Percentiles rank a stretch among this genome's conserved stretches.
These are phyloP conservation scores for Arctocebus calabarensis DNA, from an alignment of 2,797 vertebrate genomes.

Conservation along the genomic window DNA sequence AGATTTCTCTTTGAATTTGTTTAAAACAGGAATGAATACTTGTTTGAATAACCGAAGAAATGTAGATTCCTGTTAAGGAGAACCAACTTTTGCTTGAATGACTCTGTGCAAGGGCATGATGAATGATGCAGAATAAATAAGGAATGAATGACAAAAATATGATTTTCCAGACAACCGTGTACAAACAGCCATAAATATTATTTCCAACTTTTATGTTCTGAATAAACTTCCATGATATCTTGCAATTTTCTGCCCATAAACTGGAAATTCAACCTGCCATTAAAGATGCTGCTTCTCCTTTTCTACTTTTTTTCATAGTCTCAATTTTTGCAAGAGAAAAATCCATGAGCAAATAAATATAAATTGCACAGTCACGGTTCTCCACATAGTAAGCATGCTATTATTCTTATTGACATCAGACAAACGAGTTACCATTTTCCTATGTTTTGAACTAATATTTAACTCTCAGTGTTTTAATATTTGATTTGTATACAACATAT, in stretches of 20 bases:
- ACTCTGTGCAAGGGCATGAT: conserved; percentile 49
- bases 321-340: neutral
- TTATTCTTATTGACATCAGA: neutral
- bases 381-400: neutral
- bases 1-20: neutral
- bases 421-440: neutral
- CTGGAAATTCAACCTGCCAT: conserved; percentile 28
- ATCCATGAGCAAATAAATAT: neutral
- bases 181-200: neutral
- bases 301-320: neutral
- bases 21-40: neutral
- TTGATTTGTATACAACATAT: neutral
- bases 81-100: neutral
- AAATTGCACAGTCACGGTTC: rapidly evolving
- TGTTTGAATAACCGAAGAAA: conserved; percentile 44
- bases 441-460: neutral
- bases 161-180: conserved; percentile 33
- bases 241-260: neutral
- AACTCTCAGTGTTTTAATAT: neutral
- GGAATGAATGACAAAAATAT: conserved; percentile 57
- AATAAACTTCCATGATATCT: conserved; percentile 49
- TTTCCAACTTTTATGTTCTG: conserved; percentile 52
- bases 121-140: conserved; percentile 32
- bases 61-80: conserved; percentile 18
- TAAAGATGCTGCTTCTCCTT: neutral